These are phyloP conservation scores for Grus americana DNA, from an alignment of 2,113 vertebrate genomes.

Conservation along the genomic window DNA sequence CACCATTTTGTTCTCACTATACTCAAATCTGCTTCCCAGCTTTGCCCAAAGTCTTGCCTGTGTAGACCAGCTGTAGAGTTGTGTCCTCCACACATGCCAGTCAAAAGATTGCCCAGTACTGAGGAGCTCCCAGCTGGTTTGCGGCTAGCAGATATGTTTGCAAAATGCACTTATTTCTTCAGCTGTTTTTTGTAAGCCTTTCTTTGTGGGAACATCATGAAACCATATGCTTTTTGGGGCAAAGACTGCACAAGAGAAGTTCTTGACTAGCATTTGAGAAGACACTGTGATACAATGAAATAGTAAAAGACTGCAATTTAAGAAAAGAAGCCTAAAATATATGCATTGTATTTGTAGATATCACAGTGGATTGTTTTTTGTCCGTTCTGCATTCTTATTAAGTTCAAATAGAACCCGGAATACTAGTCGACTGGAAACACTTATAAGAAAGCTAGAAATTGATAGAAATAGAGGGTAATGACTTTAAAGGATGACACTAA, in stretches of 20 bases:
- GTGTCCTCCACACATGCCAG: background rate
- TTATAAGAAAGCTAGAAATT: background rate
- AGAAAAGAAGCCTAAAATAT: background rate
- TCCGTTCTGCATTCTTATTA: background rate
- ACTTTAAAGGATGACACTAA: background rate
- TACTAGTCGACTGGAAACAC: background rate
- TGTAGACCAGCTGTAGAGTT: background rate
- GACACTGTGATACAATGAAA: background rate
- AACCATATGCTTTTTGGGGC: background rate
- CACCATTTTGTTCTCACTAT: background rate
- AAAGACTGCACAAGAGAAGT: background rate
- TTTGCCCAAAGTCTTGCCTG: background rate
- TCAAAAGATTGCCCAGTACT: background rate
- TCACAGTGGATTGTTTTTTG: background rate
- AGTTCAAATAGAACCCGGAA: background rate
- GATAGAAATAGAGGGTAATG: background rate
- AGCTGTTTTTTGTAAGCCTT: background rate
- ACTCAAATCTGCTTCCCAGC: background rate
- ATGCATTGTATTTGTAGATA: fast-evolving
- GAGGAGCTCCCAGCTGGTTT: background rate
- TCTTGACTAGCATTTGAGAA: background rate
- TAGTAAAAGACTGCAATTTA: background rate
- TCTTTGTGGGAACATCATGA: background rate
- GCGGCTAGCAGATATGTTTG: background rate
- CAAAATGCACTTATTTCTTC: background rate